These are phyloP conservation scores for Tricholaema leucomelas DNA, from an alignment of 2,113 vertebrate species.

Conservation along the genomic window DNA sequence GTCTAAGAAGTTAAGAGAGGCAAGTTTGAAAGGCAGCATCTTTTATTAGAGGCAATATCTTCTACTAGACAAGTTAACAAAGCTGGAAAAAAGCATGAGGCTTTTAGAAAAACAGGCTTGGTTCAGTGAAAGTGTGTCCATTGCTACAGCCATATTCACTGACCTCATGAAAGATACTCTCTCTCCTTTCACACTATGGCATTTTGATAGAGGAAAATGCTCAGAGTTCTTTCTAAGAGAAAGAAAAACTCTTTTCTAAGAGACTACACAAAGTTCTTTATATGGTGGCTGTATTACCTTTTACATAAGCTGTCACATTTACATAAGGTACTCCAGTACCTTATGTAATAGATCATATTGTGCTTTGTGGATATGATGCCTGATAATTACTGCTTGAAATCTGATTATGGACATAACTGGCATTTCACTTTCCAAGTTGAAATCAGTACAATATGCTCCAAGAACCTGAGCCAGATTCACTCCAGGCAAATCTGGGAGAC, in stretches of 20 bases:
- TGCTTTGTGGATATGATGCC: not conserved
- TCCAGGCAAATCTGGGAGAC: not conserved
- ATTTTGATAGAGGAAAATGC: not conserved
- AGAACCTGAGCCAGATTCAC: not conserved
- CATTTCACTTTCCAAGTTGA: not conserved
- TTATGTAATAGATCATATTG: not conserved
- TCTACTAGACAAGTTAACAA: constrained; percentile 15
- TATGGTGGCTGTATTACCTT: not conserved
- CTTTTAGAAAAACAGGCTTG: not conserved
- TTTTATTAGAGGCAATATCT: not conserved
- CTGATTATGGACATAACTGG: not conserved
- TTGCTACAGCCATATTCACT: not conserved
- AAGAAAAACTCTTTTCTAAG: no score
- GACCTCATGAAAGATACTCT: not conserved
- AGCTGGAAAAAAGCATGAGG: constrained; percentile 2
- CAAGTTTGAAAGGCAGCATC: not conserved
- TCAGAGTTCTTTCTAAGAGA: not conserved
- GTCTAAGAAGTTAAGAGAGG: not conserved
- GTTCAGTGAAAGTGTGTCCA: not conserved
- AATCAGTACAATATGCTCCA: not conserved
- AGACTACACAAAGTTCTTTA: not conserved
- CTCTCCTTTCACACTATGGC: not conserved
- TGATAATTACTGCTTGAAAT: not conserved
- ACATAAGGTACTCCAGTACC: not conserved
- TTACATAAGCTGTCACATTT: not conserved